Conservation (phyloP, 2,888 invertebrate species). For the Mellilla xanthometata region DNA sequence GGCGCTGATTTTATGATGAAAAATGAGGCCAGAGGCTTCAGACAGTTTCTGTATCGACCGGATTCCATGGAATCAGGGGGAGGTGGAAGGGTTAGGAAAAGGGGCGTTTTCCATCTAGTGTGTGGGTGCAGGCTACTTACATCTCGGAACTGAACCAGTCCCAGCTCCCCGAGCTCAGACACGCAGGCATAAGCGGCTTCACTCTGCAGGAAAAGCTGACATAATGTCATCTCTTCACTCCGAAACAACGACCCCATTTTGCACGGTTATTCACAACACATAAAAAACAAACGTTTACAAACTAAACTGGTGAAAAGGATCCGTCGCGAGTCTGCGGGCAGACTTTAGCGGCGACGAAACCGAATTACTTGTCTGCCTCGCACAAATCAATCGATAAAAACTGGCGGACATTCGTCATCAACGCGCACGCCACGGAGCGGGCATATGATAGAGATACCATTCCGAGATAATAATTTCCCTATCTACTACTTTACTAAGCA, state of each 20-base stretch:
- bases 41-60: constrained; percentile 19
- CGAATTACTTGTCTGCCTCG: constrained; percentile 46
- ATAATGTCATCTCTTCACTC: constrained; percentile 99
- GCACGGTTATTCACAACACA: constrained; percentile 51
- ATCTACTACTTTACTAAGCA: too few relatives aligned
- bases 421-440: constrained; percentile 50
- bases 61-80: neutral
- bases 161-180: constrained; percentile 98
- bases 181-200: constrained; percentile 99
- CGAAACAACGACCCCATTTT: constrained; percentile 96
- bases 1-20: constrained; percentile 34
- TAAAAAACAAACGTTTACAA: constrained; percentile 46
- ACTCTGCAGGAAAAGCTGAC: constrained; percentile 98
- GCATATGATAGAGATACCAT: constrained; percentile 43
- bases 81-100: constrained; percentile 6
- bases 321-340: constrained; percentile 72
- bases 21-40: constrained; percentile 54
- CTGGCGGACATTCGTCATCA: constrained; percentile 47
- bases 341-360: constrained; percentile 74
- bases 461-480: neutral
- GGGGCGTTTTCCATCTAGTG: constrained; percentile 33
- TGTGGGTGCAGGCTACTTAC: constrained; percentile 80
- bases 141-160: constrained; percentile 98
- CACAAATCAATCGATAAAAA: constrained; percentile 61
- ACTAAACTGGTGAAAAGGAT: constrained; percentile 44